Conservation (phyloP, 2,888 invertebrate genomes). For the Hirtodrosophila alboralis region DNA sequence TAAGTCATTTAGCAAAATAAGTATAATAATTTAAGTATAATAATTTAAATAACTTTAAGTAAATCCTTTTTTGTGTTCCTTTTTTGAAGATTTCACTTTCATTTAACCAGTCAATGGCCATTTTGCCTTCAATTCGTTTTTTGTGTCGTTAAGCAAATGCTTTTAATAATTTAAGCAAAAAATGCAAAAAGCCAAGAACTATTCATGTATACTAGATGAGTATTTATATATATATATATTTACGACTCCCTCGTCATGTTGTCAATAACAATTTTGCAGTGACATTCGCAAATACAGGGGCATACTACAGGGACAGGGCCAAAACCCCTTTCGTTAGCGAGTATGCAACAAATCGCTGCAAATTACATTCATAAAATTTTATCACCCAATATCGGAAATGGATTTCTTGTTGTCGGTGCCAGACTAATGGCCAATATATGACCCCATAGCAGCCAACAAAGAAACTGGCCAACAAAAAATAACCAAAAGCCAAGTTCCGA, state of each 20-base stretch:
- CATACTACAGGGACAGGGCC: not conserved
- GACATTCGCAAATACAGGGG: conserved; percentile 40
- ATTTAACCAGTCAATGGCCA: conserved; percentile 34
- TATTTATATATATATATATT: conserved; percentile 56
- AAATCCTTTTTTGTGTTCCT: conserved; percentile 4
- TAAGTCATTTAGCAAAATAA: too few species aligned
- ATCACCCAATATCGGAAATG: conserved; percentile 80
- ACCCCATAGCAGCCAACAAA: conserved; percentile 47
- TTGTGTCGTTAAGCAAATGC: conserved; percentile 60
- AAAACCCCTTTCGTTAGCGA: conserved; percentile 38
- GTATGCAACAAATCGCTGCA: conserved; percentile 78
- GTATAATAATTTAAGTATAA: too few species aligned
- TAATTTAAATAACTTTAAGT: too few species aligned
- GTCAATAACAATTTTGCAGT: conserved; percentile 75
- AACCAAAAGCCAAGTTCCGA: conserved; percentile 6
- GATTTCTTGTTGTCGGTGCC: conserved; percentile 67
- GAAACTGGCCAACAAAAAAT: conserved; percentile 37
- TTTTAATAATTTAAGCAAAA: conserved; percentile 73
- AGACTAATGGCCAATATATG: conserved; percentile 75
- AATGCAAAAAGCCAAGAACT: conserved; percentile 44
- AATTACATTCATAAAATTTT: conserved; percentile 78
- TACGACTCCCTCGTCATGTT: conserved; percentile 67
- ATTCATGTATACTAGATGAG: conserved; percentile 40
- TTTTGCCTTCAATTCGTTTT: conserved; percentile 37
- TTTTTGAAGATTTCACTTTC: conserved; percentile 8